These are phyloP conservation scores for Epinephelus awoara DNA, from an alignment of 2,797 vertebrate species.

Conservation along the genomic window DNA sequence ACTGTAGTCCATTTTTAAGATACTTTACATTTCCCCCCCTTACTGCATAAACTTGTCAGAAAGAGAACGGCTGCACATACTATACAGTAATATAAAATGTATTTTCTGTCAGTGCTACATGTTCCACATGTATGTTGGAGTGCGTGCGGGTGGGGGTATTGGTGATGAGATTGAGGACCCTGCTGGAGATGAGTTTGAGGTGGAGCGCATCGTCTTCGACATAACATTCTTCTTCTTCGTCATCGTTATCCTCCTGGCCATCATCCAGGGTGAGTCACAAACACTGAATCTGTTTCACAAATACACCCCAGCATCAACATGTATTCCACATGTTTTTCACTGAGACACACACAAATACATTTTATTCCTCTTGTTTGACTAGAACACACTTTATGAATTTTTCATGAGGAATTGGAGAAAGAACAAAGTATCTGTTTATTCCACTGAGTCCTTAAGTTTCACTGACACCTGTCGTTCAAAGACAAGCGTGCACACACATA, in stretches of 20 bases:
- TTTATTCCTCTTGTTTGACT: constrained; percentile 18
- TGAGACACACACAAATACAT: background rate
- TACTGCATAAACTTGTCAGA: background rate
- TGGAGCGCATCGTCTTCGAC: constrained; percentile 85
- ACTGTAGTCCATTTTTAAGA: background rate
- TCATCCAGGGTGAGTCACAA: constrained; percentile 85
- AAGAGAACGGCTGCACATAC: background rate
- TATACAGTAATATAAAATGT: background rate
- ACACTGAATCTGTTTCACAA: background rate
- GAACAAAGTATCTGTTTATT: constrained; percentile 21
- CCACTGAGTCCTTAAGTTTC: constrained; percentile 2
- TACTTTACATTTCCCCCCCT: background rate
- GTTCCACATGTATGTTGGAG: constrained; percentile 89
- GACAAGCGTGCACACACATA: background rate
- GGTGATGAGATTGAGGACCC: constrained; percentile 87
- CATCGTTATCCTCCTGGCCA: constrained; percentile 87
- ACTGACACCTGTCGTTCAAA: constrained; percentile 26
- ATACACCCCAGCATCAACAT: background rate
- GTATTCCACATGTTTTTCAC: background rate
- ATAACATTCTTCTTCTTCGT: constrained; percentile 89
- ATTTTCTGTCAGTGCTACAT: constrained; percentile 83
- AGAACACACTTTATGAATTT: constrained; percentile 28
- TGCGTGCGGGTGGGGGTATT: constrained; percentile 86
- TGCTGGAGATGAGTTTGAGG: constrained; percentile 86
- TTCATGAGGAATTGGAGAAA: constrained; percentile 22